Percentiles rank a stretch among this genome's conserved stretches.
These are phyloP conservation scores for Electrophaes corylata DNA, from an alignment of 2,888 invertebrate genomes.

Conservation along the genomic window DNA sequence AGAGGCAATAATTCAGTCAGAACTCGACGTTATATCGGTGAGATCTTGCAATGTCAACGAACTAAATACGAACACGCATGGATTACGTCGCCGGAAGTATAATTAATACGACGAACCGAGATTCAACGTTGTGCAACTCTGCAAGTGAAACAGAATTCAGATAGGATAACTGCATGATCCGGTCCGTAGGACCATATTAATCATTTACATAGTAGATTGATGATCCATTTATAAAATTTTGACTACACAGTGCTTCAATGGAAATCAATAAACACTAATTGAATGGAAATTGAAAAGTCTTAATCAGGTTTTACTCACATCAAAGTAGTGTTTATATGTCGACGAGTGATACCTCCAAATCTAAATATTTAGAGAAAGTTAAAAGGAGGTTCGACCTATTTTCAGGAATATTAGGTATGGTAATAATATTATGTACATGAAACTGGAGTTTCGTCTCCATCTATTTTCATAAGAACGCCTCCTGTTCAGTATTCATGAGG, in stretches of 20 bases:
- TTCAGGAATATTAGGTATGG: background rate
- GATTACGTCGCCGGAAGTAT: constrained; percentile 28
- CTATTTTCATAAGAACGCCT: constrained; percentile 32
- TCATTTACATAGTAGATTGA: background rate
- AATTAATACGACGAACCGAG: constrained; percentile 30
- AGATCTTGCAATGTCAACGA: constrained; percentile 37
- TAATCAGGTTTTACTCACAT: constrained; percentile 16
- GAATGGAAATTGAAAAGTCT: background rate
- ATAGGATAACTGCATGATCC: background rate
- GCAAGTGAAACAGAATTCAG: constrained; percentile 19
- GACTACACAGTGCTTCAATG: background rate
- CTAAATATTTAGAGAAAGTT: constrained; percentile 15
- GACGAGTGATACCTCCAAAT: constrained; percentile 13
- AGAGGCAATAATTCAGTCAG: constrained; percentile 31
- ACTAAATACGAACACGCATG: constrained; percentile 38
- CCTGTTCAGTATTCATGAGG: constrained; percentile 76
- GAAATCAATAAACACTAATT: background rate
- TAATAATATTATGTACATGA: constrained; percentile 22
- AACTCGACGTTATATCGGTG: constrained; percentile 28
- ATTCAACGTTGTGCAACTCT: constrained; percentile 21
- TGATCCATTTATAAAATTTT: background rate
- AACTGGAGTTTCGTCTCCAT: constrained; percentile 34
- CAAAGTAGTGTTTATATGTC: constrained; percentile 9
- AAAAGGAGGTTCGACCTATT: constrained; percentile 11
- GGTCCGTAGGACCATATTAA: background rate